Percentiles rank a stretch among this genome's conserved stretches.
Evolutionary conservation across 2,888 invertebrate genomes (phyloP).

Genomic region (Xestia rhomboidea): DNA sequence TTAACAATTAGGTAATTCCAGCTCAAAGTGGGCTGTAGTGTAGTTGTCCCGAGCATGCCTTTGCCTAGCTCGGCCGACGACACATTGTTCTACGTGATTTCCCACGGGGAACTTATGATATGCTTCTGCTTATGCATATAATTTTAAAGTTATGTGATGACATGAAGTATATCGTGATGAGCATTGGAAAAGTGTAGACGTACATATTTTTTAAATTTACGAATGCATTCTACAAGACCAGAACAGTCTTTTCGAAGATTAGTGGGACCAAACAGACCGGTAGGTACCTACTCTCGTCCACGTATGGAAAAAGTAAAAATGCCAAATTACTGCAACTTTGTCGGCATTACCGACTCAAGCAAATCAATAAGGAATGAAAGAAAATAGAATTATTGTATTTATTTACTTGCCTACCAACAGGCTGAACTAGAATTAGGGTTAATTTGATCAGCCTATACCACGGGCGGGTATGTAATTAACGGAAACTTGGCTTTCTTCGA

Average conservation of each 20-base stretch:
- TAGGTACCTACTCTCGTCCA: no score
- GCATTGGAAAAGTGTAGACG: not conserved
- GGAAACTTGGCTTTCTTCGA: slow-evolving; percentile 69
- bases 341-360: not conserved
- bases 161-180: slow-evolving; percentile 13
- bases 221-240: not conserved
- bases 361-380: slow-evolving; percentile 19
- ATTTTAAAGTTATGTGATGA: slow-evolving; percentile 25
- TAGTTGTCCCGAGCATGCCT: slow-evolving; percentile 69
- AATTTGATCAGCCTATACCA: slow-evolving; percentile 57
- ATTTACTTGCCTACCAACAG: slow-evolving; percentile 23
- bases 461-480: slow-evolving; percentile 68
- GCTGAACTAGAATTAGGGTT: slow-evolving; percentile 41
- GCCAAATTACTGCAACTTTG: not conserved
- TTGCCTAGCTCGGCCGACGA: slow-evolving; percentile 56
- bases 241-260: no score
- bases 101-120: slow-evolving; percentile 26
- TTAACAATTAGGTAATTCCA: slow-evolving; percentile 77
- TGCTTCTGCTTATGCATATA: slow-evolving; percentile 16
- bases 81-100: slow-evolving; percentile 50
- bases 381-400: slow-evolving; percentile 41
- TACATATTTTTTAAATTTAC: not conserved
- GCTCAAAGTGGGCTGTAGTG: slow-evolving; percentile 69
- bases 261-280: no score
- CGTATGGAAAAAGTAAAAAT: not conserved